These are phyloP conservation scores for Aurelia aurita complex sp. Pacific DNA, from an alignment of 30 jellyfish, hydroid and myxozoan species.

Conservation along the genomic window DNA sequence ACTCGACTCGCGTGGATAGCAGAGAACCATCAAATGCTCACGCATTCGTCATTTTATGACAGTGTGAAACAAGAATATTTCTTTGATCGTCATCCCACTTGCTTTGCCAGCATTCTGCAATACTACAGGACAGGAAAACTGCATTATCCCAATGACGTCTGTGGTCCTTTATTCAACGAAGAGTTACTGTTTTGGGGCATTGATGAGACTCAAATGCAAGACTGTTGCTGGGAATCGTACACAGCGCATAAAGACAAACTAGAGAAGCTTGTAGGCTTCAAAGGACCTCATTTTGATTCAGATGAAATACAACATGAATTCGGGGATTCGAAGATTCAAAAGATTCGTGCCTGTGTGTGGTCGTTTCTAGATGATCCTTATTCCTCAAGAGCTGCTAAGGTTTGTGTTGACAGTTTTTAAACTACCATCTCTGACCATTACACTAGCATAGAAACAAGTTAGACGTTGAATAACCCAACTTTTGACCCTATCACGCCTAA, in stretches of 20 bases:
- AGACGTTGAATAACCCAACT: no score
- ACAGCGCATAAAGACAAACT: conserved; percentile 85
- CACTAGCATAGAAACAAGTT: no score
- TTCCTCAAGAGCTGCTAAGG: conserved; percentile 91
- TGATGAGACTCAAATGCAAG: conserved; percentile 90
- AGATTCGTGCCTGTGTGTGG: conserved; percentile 69
- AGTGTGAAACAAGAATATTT: conserved; percentile 78
- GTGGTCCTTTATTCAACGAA: conserved; percentile 87
- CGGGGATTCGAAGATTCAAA: conserved; percentile 47
- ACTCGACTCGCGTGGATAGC: conserved; percentile 94
- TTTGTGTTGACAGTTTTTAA: conserved; percentile 6
- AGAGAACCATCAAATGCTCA: conserved; percentile 71
- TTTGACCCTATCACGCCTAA: no score
- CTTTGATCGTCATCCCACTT: conserved; percentile 89
- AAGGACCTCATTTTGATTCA: conserved; percentile 86
- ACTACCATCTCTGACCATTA: no score
- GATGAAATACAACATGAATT: conserved; percentile 36
- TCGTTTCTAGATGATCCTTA: conserved; percentile 84
- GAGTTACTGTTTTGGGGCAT: conserved; percentile 91
- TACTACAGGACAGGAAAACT: conserved; percentile 88
- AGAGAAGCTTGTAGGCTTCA: conserved; percentile 87
- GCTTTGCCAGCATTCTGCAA: conserved; percentile 81
- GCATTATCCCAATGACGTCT: conserved; percentile 90
- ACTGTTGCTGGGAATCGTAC: conserved; percentile 97
- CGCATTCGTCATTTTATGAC: conserved; percentile 79